Evolutionary conservation across 2,888 invertebrate species (phyloP).

Genomic region (Aleiodes testaceus): DNA sequence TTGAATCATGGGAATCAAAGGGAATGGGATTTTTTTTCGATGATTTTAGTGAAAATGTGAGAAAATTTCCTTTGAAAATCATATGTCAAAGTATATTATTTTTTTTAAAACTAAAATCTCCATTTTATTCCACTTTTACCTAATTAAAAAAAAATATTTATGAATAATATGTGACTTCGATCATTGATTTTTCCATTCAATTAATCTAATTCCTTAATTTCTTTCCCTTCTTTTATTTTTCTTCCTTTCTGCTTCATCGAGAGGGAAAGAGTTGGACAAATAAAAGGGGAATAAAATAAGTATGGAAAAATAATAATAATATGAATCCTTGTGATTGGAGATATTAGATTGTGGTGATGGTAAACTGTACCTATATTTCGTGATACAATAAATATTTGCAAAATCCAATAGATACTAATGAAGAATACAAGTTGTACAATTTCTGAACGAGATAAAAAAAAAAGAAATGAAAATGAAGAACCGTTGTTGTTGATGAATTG

Average conservation of each 20-base stretch:
- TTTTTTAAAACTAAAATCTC: too few species aligned
- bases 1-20: not conserved
- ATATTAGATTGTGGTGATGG: slow-evolving; percentile 34
- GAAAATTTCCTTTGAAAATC: not conserved
- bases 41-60: too few species aligned
- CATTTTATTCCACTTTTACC: not conserved
- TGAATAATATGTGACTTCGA: slow-evolving; percentile 3
- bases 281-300: slow-evolving; percentile 22
- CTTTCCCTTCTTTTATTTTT: slow-evolving; percentile 20
- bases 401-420: slow-evolving; percentile 48
- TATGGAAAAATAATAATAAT: slow-evolving; percentile 45
- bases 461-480: slow-evolving; percentile 33
- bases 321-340: slow-evolving; percentile 45
- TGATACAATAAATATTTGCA: slow-evolving; percentile 48
- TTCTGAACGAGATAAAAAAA: slow-evolving; percentile 36
- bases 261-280: slow-evolving; percentile 35
- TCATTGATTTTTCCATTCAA: slow-evolving; percentile 26
- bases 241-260: slow-evolving; percentile 11
- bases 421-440: slow-evolving; percentile 35
- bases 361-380: slow-evolving; percentile 54
- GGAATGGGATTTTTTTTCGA: too few species aligned
- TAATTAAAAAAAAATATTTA: not conserved
- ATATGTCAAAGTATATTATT: too few species aligned
- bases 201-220: slow-evolving; percentile 18
- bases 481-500: slow-evolving; percentile 52